Evolutionary conservation across 2,113 vertebrate species (phyloP).

Genomic region (Brienomyrus longianalis): DNA sequence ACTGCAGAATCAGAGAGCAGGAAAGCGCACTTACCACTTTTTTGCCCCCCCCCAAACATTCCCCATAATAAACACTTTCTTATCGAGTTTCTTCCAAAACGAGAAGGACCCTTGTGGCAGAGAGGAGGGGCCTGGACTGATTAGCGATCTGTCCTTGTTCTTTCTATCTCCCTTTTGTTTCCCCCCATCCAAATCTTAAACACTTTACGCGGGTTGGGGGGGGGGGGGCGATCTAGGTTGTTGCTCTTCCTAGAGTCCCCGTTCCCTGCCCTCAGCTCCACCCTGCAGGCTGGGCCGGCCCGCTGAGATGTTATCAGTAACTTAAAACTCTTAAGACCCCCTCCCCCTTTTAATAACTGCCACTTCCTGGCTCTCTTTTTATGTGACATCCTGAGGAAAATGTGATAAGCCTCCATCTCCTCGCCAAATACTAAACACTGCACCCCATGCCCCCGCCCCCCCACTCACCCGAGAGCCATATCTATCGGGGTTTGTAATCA

Average conservation of each 20-base stretch:
- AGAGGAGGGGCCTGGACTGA: neutral
- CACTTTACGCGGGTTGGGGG: neutral
- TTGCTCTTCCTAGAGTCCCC: neutral
- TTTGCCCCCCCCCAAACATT: neutral
- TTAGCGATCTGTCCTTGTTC: neutral
- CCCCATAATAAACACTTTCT: constrained; percentile 10
- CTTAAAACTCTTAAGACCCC: neutral
- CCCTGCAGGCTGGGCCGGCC: neutral
- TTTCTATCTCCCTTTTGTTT: neutral
- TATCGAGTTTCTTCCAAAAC: constrained; percentile 12
- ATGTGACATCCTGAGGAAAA: neutral
- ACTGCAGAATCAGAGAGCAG: neutral
- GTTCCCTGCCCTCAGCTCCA: neutral
- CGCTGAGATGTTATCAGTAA: constrained; percentile 1
- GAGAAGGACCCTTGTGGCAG: neutral
- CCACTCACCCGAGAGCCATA: neutral
- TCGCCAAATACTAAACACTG: neutral
- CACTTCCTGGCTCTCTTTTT: neutral
- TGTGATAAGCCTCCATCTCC: neutral
- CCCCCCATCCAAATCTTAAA: constrained; percentile 1
- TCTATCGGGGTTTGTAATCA: neutral
- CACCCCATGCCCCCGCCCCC: neutral
- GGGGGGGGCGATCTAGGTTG: neutral
- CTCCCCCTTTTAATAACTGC: neutral
- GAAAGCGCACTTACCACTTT: constrained; percentile 15